Evolutionary conservation across 2,888 invertebrate genomes (phyloP).

Genomic region (Tortricodes alternella): DNA sequence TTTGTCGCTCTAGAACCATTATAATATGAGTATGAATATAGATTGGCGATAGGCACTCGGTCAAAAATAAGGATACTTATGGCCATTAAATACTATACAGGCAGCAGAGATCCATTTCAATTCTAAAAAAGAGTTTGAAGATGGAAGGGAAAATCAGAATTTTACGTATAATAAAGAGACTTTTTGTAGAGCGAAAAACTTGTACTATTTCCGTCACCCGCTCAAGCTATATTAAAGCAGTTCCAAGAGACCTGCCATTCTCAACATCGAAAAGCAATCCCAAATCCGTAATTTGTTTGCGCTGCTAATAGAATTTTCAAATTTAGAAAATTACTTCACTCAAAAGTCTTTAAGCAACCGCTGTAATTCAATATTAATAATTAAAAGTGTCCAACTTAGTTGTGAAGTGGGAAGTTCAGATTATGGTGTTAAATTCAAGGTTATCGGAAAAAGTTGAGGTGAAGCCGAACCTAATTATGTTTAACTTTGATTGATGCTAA

Average conservation of each 20-base stretch:
- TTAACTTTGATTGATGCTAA: conserved; percentile 35
- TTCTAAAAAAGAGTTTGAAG: too few species aligned
- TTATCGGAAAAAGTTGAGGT: conserved; percentile 38
- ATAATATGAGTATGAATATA: too few species aligned
- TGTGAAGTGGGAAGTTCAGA: conserved; percentile 36
- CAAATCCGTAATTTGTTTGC: conserved; percentile 26
- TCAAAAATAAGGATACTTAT: too few species aligned
- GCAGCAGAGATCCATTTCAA: too few species aligned
- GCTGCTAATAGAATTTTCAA: conserved; percentile 28
- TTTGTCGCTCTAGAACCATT: too few species aligned
- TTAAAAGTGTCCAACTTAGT: conserved; percentile 39
- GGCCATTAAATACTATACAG: too few species aligned
- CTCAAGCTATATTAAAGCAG: neutral
- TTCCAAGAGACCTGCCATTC: neutral
- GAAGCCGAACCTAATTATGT: conserved; percentile 31
- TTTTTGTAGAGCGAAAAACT: too few species aligned
- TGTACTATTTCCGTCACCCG: too few species aligned
- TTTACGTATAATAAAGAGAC: too few species aligned
- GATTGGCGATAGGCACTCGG: too few species aligned
- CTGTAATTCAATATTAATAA: conserved; percentile 42
- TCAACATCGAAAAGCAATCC: conserved; percentile 8
- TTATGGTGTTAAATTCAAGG: conserved; percentile 36
- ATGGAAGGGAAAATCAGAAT: too few species aligned
- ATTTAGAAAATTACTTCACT: conserved; percentile 29
- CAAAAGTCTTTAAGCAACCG: conserved; percentile 32